phyloP scores from a whole-genome alignment of 2,888 invertebrate species.

The Erannis defoliaria region DNA sequence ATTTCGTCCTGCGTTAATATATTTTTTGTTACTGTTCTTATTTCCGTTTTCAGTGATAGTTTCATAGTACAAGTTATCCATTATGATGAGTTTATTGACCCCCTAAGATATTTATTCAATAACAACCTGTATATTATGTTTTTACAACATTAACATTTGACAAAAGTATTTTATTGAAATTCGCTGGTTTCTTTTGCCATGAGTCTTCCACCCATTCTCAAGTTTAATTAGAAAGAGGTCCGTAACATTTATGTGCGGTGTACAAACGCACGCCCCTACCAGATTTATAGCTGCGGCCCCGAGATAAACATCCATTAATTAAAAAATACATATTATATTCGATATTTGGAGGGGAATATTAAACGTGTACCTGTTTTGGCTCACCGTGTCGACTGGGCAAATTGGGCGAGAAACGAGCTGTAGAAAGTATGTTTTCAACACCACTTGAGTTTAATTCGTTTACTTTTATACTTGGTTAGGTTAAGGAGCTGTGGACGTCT shows the following conservation, averaged over 20 bases:
- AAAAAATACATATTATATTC: constrained; percentile 63
- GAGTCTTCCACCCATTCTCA: constrained; percentile 57
- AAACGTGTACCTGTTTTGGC: constrained; percentile 37
- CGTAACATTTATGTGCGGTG: constrained; percentile 80
- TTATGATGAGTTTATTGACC: no score
- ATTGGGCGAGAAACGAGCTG: constrained; percentile 39
- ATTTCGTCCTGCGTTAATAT: no score
- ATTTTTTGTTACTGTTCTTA: no score
- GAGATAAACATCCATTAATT: constrained; percentile 86
- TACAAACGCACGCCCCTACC: constrained; percentile 76
- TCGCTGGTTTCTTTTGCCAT: constrained; percentile 44
- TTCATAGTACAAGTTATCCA: no score
- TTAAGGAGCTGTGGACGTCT: no score
- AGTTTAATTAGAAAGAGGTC: constrained; percentile 84
- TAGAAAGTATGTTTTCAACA: constrained; percentile 31
- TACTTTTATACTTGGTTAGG: no score
- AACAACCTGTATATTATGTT: no score
- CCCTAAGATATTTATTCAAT: no score
- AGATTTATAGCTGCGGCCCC: constrained; percentile 80
- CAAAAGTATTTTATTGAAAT: not conserved
- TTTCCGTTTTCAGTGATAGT: no score
- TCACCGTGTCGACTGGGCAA: constrained; percentile 36
- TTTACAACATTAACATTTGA: no score
- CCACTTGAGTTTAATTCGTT: not conserved
- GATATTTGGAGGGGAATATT: constrained; percentile 43